Base-by-base conservation (phyloP, 2,113 vertebrate species). In the Gymnorhina tibicen region DNA sequence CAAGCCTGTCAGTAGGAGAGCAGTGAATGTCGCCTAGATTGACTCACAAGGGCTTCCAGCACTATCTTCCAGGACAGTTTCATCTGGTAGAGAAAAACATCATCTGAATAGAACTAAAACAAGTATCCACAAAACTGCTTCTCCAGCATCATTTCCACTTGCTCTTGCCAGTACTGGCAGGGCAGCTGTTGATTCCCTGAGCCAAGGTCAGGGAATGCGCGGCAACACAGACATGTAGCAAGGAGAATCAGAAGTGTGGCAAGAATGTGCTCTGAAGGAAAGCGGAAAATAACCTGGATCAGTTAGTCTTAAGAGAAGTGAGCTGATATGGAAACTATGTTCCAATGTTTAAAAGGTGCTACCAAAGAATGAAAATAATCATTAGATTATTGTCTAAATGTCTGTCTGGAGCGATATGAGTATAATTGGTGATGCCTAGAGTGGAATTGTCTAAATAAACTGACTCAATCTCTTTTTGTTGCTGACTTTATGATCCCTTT, bases 401-500 rank as follows among this genome's bases (percentile, higher is more conserved):
- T 37, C 47, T 81, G 4, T 59, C 60, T 88, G 39, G 23, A 74
- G 39, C 0, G 0, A 33, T 9, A 16, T 0, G 1, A 80, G n/a
- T 53, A 33, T 30, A 80, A 23, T 2, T 50, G 41, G 37, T 42
- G 59, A 30, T 92, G 30, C 42, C 59, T 63, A n/a, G 32, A 52
- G 47, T 20, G 66, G 17, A 91, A 78, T 2, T 39, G 19, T 19
- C 56, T 52, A 20, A 60, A 86, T 58, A 46, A 67, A 86, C 30
- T 32, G 41, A 47, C 30, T 62, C 22, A 24, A 19, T 69, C 22
- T 87, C 81, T 64, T 67, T 62, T 46, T 73, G 20, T 60, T 37
- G 32, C 49, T 62, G 58, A 44, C 17, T 39, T 75, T 32, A 53
- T 32, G 42, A 50, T 80, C 37, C 49, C 62, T 56, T 52, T 66